Evolutionary conservation across 2,113 vertebrate genomes (phyloP), one percentile per base, ranked within the genome.

Genomic region (Cynocephalus volans): DNA sequence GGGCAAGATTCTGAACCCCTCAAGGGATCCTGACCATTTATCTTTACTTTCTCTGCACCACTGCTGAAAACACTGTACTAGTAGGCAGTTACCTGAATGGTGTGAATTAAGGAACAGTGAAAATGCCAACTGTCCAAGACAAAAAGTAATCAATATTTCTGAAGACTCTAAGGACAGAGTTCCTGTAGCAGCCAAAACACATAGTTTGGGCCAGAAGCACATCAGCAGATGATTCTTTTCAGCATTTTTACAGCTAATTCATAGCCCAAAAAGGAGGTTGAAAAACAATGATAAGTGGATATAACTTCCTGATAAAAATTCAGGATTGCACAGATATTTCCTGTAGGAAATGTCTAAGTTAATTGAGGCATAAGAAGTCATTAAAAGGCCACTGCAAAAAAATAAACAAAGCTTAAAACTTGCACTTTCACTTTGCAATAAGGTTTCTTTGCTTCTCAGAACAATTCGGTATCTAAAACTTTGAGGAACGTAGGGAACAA

Each of bases 271-370:
- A 88, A 92, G 28, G 70, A 97, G 73, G 24, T 26, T 84, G 83
- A 83, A 89, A 98, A 97, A 95, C 67, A 88, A 90, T 93, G 85
- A 75, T 87, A 97, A 98, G 64, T 97, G 82, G 58, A 67, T 90
- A 97, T 93, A 95, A 97, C 88, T 97, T 97, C 96, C 96, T 96
- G 80, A 96, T 95, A 96, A 92, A 94, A 77, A 95, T 60, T 95
- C 64, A 90, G 33, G 76, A 89, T 93, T 93, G 58, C 93, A 97
- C 69, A 95, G 90, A 96, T 95, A 93, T 97, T 98, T 98, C 96
- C 96, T 95, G 36, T 54, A 95, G 90, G 94, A 97, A 97, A 97
- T 90, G 84, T 94, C 97, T 84, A 83, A 95, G 93, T 87, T 97
- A 97, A 98, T 96, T 88, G 86, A 90, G 75, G 64, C 36, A 45